phyloP scores from a whole-genome alignment of 2,797 vertebrate genomes.

The Acanthurus leucopareius region DNA sequence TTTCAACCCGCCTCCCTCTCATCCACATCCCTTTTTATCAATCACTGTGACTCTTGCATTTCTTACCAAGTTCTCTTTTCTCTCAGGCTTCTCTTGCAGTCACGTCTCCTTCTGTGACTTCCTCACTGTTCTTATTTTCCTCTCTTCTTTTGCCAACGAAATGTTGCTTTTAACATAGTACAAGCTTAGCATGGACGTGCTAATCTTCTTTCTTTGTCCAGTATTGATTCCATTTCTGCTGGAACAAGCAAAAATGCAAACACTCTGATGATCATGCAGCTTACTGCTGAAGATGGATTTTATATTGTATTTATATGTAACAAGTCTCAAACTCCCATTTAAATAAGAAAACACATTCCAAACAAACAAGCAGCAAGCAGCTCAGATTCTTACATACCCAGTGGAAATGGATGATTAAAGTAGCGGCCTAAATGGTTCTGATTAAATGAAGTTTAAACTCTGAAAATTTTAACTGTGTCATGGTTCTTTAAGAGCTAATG shows the following conservation, averaged over 20 bases:
- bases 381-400: background rate
- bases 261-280: background rate
- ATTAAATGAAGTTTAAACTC: background rate
- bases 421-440: background rate
- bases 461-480: no score
- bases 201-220: background rate
- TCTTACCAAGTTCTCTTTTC: conserved; percentile 14
- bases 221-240: background rate
- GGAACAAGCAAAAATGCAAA: background rate
- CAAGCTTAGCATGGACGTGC: background rate
- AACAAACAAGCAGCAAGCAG: background rate
- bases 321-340: background rate
- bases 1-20: background rate
- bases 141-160: background rate
- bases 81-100: background rate
- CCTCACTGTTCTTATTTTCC: background rate
- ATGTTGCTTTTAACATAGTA: conserved; percentile 1
- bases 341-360: background rate
- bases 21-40: conserved; percentile 23
- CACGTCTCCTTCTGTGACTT: background rate
- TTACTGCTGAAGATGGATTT: background rate
- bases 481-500: background rate
- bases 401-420: background rate
- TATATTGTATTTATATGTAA: background rate
- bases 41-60: conserved; percentile 1